Percentiles rank a stretch among this genome's conserved stretches.
phyloP scores from a whole-genome alignment of 2,888 invertebrate species.

The Athripsodes cinereus region DNA sequence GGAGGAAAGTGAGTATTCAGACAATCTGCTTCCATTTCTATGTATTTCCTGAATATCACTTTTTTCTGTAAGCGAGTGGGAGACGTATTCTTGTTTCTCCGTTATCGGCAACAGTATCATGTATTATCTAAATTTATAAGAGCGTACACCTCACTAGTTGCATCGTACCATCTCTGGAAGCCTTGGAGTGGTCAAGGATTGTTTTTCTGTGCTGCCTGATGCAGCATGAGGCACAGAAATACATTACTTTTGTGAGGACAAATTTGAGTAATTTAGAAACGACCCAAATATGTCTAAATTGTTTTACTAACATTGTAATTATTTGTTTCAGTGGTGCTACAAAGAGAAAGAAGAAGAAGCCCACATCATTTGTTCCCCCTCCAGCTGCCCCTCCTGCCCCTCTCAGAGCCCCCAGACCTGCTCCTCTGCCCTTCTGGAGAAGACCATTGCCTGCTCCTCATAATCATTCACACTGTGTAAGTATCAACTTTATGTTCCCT shows the following conservation, averaged over 20 bases:
- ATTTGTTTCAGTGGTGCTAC: conserved; percentile 35
- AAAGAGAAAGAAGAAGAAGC: conserved; percentile 82
- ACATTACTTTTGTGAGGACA: too few relatives aligned
- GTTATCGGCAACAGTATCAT: too few relatives aligned
- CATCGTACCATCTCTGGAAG: too few relatives aligned
- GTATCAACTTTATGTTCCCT: not conserved
- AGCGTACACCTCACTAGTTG: too few relatives aligned
- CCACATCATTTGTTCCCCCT: conserved; percentile 82
- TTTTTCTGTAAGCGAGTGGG: too few relatives aligned
- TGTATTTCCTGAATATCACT: not conserved
- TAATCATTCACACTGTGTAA: conserved; percentile 31
- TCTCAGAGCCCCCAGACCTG: conserved; percentile 32
- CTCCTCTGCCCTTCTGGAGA: conserved; percentile 67
- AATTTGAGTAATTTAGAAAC: too few relatives aligned
- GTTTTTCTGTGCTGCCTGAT: too few relatives aligned
- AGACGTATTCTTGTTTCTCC: too few relatives aligned
- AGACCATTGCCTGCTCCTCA: conserved; percentile 59
- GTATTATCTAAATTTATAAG: too few relatives aligned
- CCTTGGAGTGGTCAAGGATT: too few relatives aligned
- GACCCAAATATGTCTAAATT: too few relatives aligned
- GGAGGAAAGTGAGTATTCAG: conserved; percentile 49
- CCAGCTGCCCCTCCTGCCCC: conserved; percentile 39
- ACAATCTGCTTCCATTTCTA: not conserved
- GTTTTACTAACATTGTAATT: not conserved
- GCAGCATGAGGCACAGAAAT: too few relatives aligned